These are phyloP conservation scores for Porites lutea DNA, from an alignment of 64 coral and sea anemone genomes.

Conservation along the genomic window DNA sequence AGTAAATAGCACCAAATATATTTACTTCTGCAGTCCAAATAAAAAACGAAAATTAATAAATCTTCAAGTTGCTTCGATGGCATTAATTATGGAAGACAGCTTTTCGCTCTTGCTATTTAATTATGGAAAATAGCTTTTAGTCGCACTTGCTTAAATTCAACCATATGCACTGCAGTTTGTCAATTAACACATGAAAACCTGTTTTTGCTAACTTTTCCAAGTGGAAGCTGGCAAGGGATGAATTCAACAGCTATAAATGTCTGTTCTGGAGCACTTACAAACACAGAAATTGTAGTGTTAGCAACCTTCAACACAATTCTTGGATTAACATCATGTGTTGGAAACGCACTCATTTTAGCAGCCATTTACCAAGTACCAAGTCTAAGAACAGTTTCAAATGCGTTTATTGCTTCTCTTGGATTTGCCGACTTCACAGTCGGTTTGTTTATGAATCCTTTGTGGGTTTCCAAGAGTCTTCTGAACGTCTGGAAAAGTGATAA, in stretches of 20 bases:
- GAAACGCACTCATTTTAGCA: conserved; percentile 62
- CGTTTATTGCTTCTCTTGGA: conserved; percentile 65
- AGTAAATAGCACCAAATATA: too few relatives aligned
- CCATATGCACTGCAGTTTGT: too few relatives aligned
- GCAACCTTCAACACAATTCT: conserved; percentile 29
- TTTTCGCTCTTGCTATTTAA: too few relatives aligned
- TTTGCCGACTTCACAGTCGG: conserved; percentile 70
- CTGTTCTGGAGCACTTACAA: conserved; percentile 33
- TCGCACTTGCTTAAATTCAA: too few relatives aligned
- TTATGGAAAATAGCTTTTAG: too few relatives aligned
- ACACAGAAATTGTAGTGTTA: conserved; percentile 1
- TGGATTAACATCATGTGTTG: conserved; percentile 31
- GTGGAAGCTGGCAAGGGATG: background rate
- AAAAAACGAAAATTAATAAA: too few relatives aligned
- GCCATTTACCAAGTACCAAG: conserved; percentile 49
- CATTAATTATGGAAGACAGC: too few relatives aligned
- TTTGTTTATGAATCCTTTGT: conserved; percentile 71
- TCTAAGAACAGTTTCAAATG: conserved; percentile 64
- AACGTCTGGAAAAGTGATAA: conserved; percentile 67
- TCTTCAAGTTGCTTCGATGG: too few relatives aligned
- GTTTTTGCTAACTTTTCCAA: too few relatives aligned
- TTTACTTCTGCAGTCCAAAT: too few relatives aligned
- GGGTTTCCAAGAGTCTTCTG: conserved; percentile 44
- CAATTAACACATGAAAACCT: too few relatives aligned
- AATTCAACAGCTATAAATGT: background rate